phyloP scores from a whole-genome alignment of 1,140 invertebrate genomes.

The Orchesella cincta region DNA sequence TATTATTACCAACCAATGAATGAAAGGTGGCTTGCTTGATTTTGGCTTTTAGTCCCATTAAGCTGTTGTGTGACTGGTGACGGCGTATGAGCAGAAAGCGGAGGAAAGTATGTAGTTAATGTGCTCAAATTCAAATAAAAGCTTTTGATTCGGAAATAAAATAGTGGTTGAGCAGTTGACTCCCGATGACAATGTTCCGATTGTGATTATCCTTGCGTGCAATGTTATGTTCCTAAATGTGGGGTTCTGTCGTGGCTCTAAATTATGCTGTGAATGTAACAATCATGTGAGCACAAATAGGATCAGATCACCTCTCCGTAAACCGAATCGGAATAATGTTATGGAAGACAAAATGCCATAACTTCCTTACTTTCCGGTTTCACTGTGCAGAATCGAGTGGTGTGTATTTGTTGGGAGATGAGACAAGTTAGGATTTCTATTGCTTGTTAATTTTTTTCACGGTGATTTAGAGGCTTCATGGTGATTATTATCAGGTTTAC shows the following conservation, averaged over 20 bases:
- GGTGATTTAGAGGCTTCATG: slow-evolving; percentile 20
- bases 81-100: no score
- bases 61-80: no score
- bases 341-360: slow-evolving; percentile 36
- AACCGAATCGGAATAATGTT: slow-evolving; percentile 36
- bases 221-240: no score
- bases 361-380: neutral
- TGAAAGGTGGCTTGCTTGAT: slow-evolving; percentile 11
- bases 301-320: slow-evolving; percentile 32
- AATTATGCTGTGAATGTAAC: no score
- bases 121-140: no score
- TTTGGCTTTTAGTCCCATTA: no score
- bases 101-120: no score
- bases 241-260: no score
- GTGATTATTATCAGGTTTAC: slow-evolving; percentile 26
- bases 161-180: neutral
- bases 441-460: neutral
- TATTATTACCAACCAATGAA: slow-evolving; percentile 16
- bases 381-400: no score
- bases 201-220: neutral
- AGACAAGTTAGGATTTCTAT: no score
- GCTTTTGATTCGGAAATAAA: neutral
- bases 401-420: neutral
- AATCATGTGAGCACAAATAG: slow-evolving; percentile 34
- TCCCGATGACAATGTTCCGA: neutral